Conservation (phyloP, 2,888 invertebrate genomes). For the Tridacna crocea region DNA sequence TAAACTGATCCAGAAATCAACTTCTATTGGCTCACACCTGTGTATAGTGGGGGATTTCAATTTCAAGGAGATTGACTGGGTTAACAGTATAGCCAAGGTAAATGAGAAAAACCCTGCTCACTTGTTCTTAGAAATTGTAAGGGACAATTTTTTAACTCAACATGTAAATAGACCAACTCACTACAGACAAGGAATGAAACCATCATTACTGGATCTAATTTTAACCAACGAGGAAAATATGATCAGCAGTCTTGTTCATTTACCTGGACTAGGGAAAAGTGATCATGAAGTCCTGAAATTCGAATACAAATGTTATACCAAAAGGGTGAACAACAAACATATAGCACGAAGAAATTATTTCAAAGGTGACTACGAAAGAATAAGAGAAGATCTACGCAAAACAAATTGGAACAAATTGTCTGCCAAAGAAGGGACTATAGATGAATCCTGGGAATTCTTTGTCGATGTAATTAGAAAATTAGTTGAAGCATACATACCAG, state of each 20-base stretch:
- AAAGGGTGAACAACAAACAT: constrained; percentile 1
- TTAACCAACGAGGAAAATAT: too few species aligned
- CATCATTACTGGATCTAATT: not conserved
- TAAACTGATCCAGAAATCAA: not conserved
- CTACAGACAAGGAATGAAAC: not conserved
- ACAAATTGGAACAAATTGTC: not conserved
- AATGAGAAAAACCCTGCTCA: constrained; percentile 4
- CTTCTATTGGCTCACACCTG: not conserved
- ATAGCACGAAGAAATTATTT: not conserved
- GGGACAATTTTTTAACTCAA: constrained; percentile 10
- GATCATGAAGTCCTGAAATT: not conserved
- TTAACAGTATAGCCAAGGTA: not conserved
- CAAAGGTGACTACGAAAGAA: not conserved
- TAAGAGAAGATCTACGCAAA: not conserved
- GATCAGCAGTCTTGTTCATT: not conserved
- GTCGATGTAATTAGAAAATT: not conserved
- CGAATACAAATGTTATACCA: not conserved
- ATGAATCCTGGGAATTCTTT: not conserved
- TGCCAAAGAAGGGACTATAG: not conserved
- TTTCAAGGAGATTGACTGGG: constrained; percentile 15
- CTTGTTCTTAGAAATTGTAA: constrained; percentile 8
- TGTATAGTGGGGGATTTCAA: constrained; percentile 1
- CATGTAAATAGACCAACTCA: constrained; percentile 13
- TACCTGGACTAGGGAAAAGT: not conserved
- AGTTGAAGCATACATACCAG: too few species aligned